phyloP scores from a whole-genome alignment of 2,797 vertebrate genomes.

The Acanthurus leucopareius region DNA sequence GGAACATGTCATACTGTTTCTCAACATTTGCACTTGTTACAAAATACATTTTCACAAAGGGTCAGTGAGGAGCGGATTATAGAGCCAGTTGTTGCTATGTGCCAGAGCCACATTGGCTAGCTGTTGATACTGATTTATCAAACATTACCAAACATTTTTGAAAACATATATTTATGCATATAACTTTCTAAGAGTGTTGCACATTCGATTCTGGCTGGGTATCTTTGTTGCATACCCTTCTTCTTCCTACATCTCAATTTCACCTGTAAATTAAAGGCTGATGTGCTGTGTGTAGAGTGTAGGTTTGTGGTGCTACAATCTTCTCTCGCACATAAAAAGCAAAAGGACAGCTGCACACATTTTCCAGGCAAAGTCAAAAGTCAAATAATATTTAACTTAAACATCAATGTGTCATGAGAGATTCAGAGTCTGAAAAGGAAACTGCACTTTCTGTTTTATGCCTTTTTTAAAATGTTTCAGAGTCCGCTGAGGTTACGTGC shows the following conservation, averaged over 20 bases:
- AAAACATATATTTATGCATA: no score
- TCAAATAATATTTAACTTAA: neutral
- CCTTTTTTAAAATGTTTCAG: constrained; percentile 39
- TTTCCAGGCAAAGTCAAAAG: no score
- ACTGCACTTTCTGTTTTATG: neutral
- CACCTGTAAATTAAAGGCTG: no score
- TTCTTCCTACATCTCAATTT: no score
- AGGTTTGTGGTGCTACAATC: no score
- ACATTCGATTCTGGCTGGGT: no score
- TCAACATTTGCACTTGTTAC: neutral
- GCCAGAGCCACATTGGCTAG: neutral
- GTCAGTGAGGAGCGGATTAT: neutral
- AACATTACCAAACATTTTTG: neutral
- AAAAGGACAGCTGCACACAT: no score
- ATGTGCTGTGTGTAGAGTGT: no score
- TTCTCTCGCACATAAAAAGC: no score
- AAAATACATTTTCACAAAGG: neutral
- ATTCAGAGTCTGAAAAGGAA: constrained; percentile 1
- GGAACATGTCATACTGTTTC: neutral
- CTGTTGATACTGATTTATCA: neutral
- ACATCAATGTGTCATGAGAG: neutral
- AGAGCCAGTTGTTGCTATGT: neutral
- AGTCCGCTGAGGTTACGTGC: constrained; percentile 80
- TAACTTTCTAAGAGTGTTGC: no score
- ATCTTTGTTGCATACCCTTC: no score